These are phyloP conservation scores for Chelonus formosanus DNA, from an alignment of 2,888 invertebrate species.

Conservation along the genomic window DNA sequence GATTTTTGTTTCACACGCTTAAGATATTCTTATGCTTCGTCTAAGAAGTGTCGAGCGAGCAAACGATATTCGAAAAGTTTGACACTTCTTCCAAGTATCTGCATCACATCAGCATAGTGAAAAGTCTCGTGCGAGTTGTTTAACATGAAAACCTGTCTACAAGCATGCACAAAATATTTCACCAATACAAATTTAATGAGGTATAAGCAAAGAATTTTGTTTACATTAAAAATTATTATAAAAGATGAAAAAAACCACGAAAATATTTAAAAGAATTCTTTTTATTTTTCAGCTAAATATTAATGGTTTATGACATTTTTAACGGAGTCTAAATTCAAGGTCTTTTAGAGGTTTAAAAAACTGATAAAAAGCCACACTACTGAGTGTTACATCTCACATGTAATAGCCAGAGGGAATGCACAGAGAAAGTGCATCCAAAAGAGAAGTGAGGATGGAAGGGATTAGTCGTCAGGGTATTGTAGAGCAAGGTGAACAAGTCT, in stretches of 20 bases:
- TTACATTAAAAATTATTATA: no score
- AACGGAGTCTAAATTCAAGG: no score
- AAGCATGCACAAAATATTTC: no score
- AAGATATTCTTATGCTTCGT: background rate
- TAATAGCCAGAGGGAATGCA: background rate
- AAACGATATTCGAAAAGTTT: slow-evolving; percentile 17
- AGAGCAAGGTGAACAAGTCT: slow-evolving; percentile 36
- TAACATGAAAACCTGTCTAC: no score
- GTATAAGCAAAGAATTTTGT: no score
- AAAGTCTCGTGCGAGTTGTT: slow-evolving; percentile 4
- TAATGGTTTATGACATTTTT: background rate
- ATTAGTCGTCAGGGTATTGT: slow-evolving; percentile 23
- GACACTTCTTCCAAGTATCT: slow-evolving; percentile 11
- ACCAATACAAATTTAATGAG: no score
- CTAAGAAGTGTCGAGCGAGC: background rate
- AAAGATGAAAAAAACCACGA: no score
- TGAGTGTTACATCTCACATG: background rate
- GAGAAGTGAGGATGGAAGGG: slow-evolving; percentile 21
- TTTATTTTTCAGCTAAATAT: background rate
- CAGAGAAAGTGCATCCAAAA: slow-evolving; percentile 18
- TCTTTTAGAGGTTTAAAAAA: no score
- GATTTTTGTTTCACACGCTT: slow-evolving; percentile 16
- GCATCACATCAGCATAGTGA: slow-evolving; percentile 18
- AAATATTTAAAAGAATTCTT: background rate
- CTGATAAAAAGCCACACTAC: no score